These are phyloP conservation scores for Ptyas mucosa DNA, from an alignment of 2,113 vertebrate species.

Conservation along the genomic window DNA sequence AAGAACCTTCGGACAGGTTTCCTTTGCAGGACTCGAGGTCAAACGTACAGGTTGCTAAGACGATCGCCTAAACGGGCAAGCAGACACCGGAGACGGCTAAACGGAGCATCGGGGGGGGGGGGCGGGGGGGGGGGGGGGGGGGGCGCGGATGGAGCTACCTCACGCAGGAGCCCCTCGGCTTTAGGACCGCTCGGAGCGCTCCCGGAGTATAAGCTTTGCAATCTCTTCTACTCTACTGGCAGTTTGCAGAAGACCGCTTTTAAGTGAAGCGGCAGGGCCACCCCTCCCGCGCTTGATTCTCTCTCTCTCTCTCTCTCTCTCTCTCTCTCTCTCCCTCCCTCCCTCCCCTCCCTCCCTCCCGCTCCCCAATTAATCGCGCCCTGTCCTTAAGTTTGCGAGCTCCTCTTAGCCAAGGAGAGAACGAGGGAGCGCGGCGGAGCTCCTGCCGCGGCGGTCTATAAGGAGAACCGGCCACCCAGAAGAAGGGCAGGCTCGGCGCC, in stretches of 20 bases:
- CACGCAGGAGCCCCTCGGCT: conserved; percentile 55
- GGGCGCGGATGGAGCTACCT: conserved; percentile 19
- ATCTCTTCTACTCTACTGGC: conserved; percentile 68
- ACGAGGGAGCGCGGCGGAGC: conserved; percentile 6
- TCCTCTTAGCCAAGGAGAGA: conserved; percentile 13
- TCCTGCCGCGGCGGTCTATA: background rate
- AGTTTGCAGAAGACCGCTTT: conserved; percentile 71
- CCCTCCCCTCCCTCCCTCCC: background rate
- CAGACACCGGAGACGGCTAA: background rate
- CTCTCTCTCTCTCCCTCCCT: background rate
- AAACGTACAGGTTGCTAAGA: background rate
- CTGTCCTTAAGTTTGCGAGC: conserved; percentile 52
- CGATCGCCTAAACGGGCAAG: background rate
- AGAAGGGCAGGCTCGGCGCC: background rate
- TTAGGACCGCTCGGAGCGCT: conserved; percentile 86
- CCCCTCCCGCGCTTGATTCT: conserved; percentile 37
- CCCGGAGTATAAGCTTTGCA: conserved; percentile 66
- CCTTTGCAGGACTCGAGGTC: too few relatives aligned
- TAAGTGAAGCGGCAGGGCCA: conserved; percentile 60
- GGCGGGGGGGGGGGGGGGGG: too few relatives aligned
- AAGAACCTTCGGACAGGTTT: background rate
- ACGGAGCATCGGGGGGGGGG: background rate
- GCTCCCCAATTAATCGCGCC: conserved; percentile 21
- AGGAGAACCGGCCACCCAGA: conserved; percentile 21
- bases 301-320: background rate